These are phyloP conservation scores for Bombus confusus DNA, from an alignment of 1,140 invertebrate species.

Conservation along the genomic window DNA sequence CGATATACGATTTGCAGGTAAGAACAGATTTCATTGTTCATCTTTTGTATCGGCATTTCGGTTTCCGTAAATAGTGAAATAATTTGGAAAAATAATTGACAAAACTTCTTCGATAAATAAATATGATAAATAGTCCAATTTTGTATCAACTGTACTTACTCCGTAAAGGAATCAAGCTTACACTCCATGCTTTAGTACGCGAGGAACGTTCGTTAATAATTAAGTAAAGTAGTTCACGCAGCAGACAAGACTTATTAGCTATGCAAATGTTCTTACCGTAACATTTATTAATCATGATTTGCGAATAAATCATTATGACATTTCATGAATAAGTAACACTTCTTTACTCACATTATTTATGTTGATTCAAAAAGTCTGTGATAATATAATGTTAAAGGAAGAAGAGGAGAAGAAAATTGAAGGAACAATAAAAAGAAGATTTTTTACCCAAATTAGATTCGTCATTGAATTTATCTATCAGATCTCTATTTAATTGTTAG, in stretches of 20 bases:
- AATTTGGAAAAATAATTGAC: too few species aligned
- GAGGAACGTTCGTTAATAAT: neutral
- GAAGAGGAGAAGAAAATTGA: neutral
- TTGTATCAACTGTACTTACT: too few species aligned
- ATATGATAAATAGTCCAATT: too few species aligned
- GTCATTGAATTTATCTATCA: neutral
- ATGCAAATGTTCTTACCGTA: neutral
- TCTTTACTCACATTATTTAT: neutral
- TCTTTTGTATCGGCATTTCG: neutral
- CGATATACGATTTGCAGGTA: constrained; percentile 88
- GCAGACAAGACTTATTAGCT: neutral
- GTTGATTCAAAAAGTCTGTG: neutral
- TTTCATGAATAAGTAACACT: neutral
- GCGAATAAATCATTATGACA: neutral
- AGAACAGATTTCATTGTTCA: neutral
- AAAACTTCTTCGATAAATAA: too few species aligned
- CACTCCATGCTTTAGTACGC: neutral
- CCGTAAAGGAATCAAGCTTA: too few species aligned
- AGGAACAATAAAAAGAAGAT: neutral
- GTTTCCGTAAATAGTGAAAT: too few species aligned
- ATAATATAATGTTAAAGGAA: neutral
- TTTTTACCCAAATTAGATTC: neutral
- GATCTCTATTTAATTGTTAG: neutral
- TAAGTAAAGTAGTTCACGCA: neutral
- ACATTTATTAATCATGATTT: neutral